Evolutionary conservation across 1,140 invertebrate species (phyloP), one percentile per base, ranked within the genome.

Genomic region (Heliothis subflexa): DNA sequence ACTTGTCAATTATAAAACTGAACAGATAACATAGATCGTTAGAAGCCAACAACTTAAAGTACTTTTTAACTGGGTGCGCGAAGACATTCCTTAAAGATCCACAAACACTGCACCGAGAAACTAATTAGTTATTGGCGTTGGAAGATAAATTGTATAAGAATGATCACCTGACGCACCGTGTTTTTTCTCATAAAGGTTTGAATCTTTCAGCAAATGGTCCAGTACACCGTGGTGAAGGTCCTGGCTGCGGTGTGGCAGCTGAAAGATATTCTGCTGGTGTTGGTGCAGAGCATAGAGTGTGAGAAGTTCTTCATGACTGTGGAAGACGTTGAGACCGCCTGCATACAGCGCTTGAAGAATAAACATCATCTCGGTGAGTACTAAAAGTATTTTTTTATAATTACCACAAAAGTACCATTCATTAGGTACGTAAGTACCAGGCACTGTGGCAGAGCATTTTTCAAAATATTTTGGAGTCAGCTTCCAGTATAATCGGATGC

Each of bases 271-370:
- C 0, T 76, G 4, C 11, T 76, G 3, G 33, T 57, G 25, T 18
- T 75, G 3, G 13, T 70, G 3, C 40, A 70, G 13, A 49, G 78
- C n/a, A n/a, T 80, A 1, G n/a, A 76, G 12, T 40, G 40, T 49
- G 78, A 80, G 52, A 70, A 33, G 21, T 76, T 80, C 12, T 80
- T 76, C 47, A 61, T 59, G 0, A 11, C 50, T 4, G 14, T 75
- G 1, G 45, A 61, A 9, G 16, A 80, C 3, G 62, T 54, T 0
- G 54, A 75, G n/a, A 52, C 54, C 3, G 28, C 47, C 1, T 80
- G 78, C 13, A 70, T 78, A 66, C 54, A 57, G 13, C 49, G 52
- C 4, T 16, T 68, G 75, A 78, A 78, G 52, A 78, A 78, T 33
- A 59, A 18, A 28, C 16, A 75, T n/a, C 52, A 61, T 40, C n/a